Conservation (phyloP, 2,113 vertebrate species). For the Verasper variegatus region DNA sequence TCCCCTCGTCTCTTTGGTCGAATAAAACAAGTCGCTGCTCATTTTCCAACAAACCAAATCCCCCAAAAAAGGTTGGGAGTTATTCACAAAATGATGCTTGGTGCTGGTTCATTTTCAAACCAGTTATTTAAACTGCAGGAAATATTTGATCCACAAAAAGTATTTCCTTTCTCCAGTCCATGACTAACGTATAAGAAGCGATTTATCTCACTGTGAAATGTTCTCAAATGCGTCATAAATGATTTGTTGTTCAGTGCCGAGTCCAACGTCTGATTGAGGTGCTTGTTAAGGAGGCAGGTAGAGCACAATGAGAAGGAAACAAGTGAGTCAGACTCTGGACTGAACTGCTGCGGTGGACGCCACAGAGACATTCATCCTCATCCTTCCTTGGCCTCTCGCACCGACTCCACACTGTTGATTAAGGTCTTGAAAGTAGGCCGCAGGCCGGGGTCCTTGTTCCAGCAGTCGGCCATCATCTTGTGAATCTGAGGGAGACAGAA, state of each 20-base stretch:
- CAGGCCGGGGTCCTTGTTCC: slow-evolving; percentile 84
- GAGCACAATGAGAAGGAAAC: too few relatives aligned
- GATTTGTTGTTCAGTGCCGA: background rate
- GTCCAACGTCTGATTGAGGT: background rate
- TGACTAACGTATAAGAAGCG: background rate
- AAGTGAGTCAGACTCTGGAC: too few relatives aligned
- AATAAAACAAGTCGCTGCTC: background rate
- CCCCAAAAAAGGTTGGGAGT: background rate
- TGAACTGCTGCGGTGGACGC: too few relatives aligned
- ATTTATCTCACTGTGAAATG: background rate
- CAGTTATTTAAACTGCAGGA: too few relatives aligned
- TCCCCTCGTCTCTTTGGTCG: background rate
- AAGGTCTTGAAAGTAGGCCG: slow-evolving; percentile 90
- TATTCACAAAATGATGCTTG: background rate
- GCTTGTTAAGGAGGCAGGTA: too few relatives aligned
- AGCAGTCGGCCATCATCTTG: slow-evolving; percentile 91
- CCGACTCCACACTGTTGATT: slow-evolving; percentile 84
- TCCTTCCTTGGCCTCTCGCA: slow-evolving; percentile 84
- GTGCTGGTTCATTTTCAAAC: background rate
- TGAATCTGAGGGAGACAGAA: slow-evolving; percentile 83
- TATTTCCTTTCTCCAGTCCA: background rate
- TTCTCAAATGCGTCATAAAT: background rate
- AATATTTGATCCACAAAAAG: background rate
- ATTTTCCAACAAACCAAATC: too few relatives aligned
- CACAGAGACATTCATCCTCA: slow-evolving; percentile 67